These are phyloP conservation scores for Micromys minutus DNA, from an alignment of 2,113 vertebrate genomes.

Conservation along the genomic window DNA sequence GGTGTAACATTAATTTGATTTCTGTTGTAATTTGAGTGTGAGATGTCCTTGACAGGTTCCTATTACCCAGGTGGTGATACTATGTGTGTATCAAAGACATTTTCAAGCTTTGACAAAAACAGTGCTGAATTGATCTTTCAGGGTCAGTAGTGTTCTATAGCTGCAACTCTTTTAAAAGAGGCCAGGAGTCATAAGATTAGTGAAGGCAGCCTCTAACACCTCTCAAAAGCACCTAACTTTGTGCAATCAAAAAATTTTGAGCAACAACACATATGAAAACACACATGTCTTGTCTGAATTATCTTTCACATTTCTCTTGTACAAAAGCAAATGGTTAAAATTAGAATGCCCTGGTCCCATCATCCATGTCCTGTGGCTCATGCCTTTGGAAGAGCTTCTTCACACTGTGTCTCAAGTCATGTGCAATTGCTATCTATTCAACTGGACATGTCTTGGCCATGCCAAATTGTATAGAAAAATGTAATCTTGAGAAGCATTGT, in stretches of 20 bases:
- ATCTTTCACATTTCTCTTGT: not conserved
- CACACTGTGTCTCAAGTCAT: not conserved
- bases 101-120: not conserved
- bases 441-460: not conserved
- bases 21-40: not conserved
- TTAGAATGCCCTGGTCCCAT: not conserved
- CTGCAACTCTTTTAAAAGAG: not conserved
- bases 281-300: not conserved
- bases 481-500: not conserved
- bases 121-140: not conserved
- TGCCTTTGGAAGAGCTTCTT: not conserved
- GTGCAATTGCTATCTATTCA: not conserved
- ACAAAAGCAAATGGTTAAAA: not conserved
- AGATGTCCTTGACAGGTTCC: not conserved
- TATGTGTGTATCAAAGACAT: not conserved
- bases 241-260: not conserved
- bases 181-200: rapidly evolving
- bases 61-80: too few species aligned
- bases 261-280: not conserved
- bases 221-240: not conserved
- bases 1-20: not conserved
- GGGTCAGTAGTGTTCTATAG: not conserved
- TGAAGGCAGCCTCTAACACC: not conserved
- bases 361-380: not conserved
- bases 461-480: not conserved